Base-by-base conservation (phyloP, 2,888 invertebrate genomes). In the Amiota mariae region DNA sequence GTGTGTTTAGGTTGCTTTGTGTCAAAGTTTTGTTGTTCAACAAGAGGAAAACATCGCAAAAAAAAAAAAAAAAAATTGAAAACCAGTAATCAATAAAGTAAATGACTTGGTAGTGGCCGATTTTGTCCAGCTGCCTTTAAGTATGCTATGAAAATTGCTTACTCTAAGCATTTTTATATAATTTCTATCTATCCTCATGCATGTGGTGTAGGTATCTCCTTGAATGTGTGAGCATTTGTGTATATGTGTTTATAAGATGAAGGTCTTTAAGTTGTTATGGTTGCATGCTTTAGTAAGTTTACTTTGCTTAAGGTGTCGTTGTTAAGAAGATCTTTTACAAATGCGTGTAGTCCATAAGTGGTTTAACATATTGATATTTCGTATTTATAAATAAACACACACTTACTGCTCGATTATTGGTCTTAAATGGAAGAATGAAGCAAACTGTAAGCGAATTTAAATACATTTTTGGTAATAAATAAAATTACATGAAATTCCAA, bases 61-160 rank as follows among this genome's bases (percentile, higher is more conserved):
- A n/a, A n/a, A n/a, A n/a, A n/a, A n/a, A n/a, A 67, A 78, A 24
- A 24, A 24, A 24, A 2, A 76, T n/a, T 20, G 11, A 24, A 70
- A 70, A 70, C 75, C 68, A 77, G 78, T 84, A 85, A 84, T 81
- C 83, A 85, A 84, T 84, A 84, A 84, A 84, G 77, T 84, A 81
- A 84, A 82, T 84, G 84, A 81, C 77, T 77, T 70, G 74, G 56
- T 79, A 80, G 79, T 84, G 36, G 0, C 81, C 75, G 73, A 36
- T 6, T 57, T 71, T 3, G 47, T 64, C n/a, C 66, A 48, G 49
- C 66, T 12, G 67, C 67, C 67, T 13, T 15, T 20, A 68, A 68
- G 67, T 68, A 68, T 20, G 36, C 54, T 67, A 67, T 36, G 24
- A 68, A 48, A 59, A 59, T 59, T 15, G 59, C 59, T 15, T n/a